phyloP scores from a whole-genome alignment of 2,888 invertebrate genomes.

The Chaitophorus viminalis region DNA sequence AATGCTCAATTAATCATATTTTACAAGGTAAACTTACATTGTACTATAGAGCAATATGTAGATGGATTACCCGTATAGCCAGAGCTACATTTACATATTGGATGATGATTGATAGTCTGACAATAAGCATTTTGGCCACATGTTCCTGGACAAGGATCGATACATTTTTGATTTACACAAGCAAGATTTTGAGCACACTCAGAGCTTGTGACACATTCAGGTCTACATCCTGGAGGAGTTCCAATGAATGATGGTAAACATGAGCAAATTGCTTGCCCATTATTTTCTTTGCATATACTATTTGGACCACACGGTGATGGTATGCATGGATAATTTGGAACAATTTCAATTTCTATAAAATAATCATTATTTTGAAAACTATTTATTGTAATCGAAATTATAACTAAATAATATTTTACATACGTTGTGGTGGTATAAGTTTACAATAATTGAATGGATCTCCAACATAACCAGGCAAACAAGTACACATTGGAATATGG shows the following conservation, averaged over 20 bases:
- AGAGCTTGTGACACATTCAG: conserved; percentile 68
- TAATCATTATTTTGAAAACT: background rate
- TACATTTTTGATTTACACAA: conserved; percentile 69
- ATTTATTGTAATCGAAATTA: background rate
- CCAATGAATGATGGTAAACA: conserved; percentile 76
- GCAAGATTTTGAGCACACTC: conserved; percentile 69
- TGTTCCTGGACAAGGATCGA: conserved; percentile 70
- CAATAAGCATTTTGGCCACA: conserved; percentile 71
- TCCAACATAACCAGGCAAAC: conserved; percentile 67
- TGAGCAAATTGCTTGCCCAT: conserved; percentile 67
- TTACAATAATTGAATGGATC: conserved; percentile 65
- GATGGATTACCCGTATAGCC: conserved; percentile 69
- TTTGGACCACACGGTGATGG: conserved; percentile 71
- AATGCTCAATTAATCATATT: background rate
- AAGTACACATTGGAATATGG: conserved; percentile 69
- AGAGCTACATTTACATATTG: conserved; percentile 69
- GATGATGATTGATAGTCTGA: conserved; percentile 70
- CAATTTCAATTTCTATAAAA: conserved; percentile 61
- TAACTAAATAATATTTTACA: conserved; percentile 1
- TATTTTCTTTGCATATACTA: conserved; percentile 68
- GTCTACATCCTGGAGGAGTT: conserved; percentile 78
- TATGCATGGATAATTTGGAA: conserved; percentile 68
- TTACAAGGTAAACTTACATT: conserved; percentile 14
- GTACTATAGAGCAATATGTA: conserved; percentile 66
- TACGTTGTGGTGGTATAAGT: conserved; percentile 59